Base-by-base conservation (phyloP, 2,113 vertebrate species). In the Elachura formosa region DNA sequence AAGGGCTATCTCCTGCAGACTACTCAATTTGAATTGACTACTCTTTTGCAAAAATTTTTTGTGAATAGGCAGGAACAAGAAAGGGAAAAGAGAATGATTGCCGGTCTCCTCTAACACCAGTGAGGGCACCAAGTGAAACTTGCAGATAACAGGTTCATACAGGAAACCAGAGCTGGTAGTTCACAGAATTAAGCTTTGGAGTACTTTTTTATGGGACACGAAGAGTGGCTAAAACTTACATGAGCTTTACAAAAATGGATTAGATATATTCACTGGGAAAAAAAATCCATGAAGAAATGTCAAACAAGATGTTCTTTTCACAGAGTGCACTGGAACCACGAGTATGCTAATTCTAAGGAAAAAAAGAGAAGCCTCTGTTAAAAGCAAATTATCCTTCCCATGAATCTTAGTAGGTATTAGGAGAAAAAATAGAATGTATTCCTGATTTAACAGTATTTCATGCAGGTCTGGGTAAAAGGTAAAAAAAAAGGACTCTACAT, bases 1-100 rank as follows among this genome's bases (percentile, higher is more conserved):
- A 96, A 96, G 79, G 79, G 64, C 87, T 69, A 40, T 84, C 61
- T 97, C 74, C 94, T 69, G 73, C 90, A 94, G 69, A 91, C 81
- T 85, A 73, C 79, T 96, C 84, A 93, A 63, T 95, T 74, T 76
- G 81, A 90, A 71, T 88, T 67, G 68, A 91, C 28, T 11, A 56
- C 41, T 82, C 67, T 91, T 92, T 63, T 94, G 68, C 51, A 95
- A 97, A 78, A 14, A 40, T n/a, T 56, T 82, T 87, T 95, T 85
- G 41, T 75, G 34, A 89, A 36, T 5, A 82, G 25, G 16, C 31
- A 79, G 41, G 54, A 96, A 79, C 24, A 40, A 71, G 63, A 87
- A 87, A 90, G 26, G 45, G 24, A 91, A 33, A 80, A 80, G 20
- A 68, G 17, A 74, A 66, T 28, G 6, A 61, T 49, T 84, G 33